A percentile compares a stretch with the other conserved stretches of the same genome.
phyloP scores from a whole-genome alignment of 2,888 invertebrate genomes.

The Iphiclides podalirius region DNA sequence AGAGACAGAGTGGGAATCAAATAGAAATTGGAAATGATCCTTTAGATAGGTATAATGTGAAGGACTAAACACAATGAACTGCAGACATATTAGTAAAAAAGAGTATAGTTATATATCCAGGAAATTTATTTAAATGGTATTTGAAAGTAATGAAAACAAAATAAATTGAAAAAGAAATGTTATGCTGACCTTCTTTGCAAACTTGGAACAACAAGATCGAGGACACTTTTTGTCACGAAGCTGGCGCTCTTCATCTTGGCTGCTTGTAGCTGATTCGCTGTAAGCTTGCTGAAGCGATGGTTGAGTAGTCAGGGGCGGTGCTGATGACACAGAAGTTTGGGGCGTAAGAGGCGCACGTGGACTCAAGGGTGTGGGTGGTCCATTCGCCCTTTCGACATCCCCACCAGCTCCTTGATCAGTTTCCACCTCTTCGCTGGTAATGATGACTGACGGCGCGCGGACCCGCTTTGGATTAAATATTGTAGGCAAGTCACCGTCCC shows the following conservation, averaged over 20 bases:
- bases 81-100: no score
- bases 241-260: slow-evolving; percentile 81
- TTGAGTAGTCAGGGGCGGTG: slow-evolving; percentile 67
- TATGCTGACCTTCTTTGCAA: slow-evolving; percentile 90
- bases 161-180: no score
- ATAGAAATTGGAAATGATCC: no score
- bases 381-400: slow-evolving; percentile 67
- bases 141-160: no score
- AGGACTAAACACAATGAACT: no score
- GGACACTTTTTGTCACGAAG: slow-evolving; percentile 80
- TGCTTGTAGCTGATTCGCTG: slow-evolving; percentile 79
- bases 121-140: no score
- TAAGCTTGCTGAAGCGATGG: slow-evolving; percentile 72
- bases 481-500: slow-evolving; percentile 88
- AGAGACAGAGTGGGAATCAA: no score
- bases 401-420: slow-evolving; percentile 55
- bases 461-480: slow-evolving; percentile 89
- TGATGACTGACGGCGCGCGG: slow-evolving; percentile 84
- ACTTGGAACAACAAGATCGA: slow-evolving; percentile 89
- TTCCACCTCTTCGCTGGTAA: slow-evolving; percentile 82
- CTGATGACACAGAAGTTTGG: slow-evolving; percentile 73
- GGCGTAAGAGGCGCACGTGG: slow-evolving; percentile 70
- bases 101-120: no score
- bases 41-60: no score
- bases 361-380: slow-evolving; percentile 68